Base-by-base conservation (phyloP, 1,140 invertebrate species). In the Megalopta genalis region DNA sequence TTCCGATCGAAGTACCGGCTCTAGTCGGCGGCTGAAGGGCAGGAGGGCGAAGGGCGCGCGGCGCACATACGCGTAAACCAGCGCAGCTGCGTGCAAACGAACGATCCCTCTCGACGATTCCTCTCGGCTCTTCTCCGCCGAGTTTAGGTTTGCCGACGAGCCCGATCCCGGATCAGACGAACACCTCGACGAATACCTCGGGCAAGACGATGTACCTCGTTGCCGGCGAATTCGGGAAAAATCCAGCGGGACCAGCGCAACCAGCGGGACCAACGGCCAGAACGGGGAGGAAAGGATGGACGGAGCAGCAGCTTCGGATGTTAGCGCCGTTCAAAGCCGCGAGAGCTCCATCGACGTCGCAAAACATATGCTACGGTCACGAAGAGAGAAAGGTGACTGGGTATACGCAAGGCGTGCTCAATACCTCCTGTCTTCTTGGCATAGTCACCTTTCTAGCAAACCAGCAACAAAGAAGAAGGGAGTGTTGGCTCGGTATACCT, bases 381-480 rank as follows among this genome's bases (percentile, higher is more conserved):
- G 90, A 91, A 76, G 89, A 91, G 90, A 91, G 90, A 91, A 91
- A 91, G 90, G 90, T 90, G 90, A 91, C 90, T 91, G 90, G 83
- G 78, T 85, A 84, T 81, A 82, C 80, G 80, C 83, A 82, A 88
- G 87, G 82, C 86, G 87, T 90, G 84, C 90, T 90, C 88, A 86
- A 90, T 91, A 87, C 89, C 89, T 90, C 84, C 86, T 90, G 89
- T 90, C 89, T 90, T 91, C 90, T 88, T 89, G 88, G 90, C 89
- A 90, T 90, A 90, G 89, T 90, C 89, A 90, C 89, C 90, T 91
- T 90, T 90, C 90, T 86, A 90, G 88, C 87, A 87, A 87, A 89
- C 71, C 86, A 78, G 86, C 81, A 88, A 89, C 86, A 89, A 90
- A 90, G 89, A 90, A 89, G 89, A 90, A 89, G 88, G 90, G 89